phyloP scores from a whole-genome alignment of 2,888 invertebrate species.

The Nomada ruficornis region DNA sequence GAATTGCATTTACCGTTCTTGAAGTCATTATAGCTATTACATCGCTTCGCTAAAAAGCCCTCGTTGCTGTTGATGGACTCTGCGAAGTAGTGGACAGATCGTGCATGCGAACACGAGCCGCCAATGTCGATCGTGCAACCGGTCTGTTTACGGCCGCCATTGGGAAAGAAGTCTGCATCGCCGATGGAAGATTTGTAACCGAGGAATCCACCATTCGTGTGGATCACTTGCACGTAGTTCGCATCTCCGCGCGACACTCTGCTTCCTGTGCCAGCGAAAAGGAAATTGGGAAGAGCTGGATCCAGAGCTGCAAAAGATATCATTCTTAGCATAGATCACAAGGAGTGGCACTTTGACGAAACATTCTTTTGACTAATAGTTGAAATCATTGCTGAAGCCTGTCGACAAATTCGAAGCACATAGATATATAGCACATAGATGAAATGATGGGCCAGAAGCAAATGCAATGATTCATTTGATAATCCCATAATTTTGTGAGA shows the following conservation, averaged over 20 bases:
- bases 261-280: conserved; percentile 58
- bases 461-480: no score
- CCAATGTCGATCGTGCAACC: conserved; percentile 72
- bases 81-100: conserved; percentile 75
- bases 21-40: conserved; percentile 42
- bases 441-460: no score
- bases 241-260: conserved; percentile 81
- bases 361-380: no score
- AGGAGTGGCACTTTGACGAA: no score
- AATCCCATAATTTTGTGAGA: no score
- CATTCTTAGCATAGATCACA: neutral
- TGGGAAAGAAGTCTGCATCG: conserved; percentile 83
- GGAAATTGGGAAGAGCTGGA: conserved; percentile 81
- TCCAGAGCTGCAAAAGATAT: conserved; percentile 78
- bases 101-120: conserved; percentile 78
- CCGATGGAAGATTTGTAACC: conserved; percentile 79
- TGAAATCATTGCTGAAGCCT: no score
- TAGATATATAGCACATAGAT: no score
- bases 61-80: conserved; percentile 75
- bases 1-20: conserved; percentile 48
- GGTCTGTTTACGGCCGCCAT: conserved; percentile 80
- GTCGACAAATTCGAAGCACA: neutral
- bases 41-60: conserved; percentile 67
- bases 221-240: conserved; percentile 81
- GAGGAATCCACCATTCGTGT: conserved; percentile 81